Base-by-base conservation (phyloP, 1,140 invertebrate genomes). In the Chrysomallon squamiferum region DNA sequence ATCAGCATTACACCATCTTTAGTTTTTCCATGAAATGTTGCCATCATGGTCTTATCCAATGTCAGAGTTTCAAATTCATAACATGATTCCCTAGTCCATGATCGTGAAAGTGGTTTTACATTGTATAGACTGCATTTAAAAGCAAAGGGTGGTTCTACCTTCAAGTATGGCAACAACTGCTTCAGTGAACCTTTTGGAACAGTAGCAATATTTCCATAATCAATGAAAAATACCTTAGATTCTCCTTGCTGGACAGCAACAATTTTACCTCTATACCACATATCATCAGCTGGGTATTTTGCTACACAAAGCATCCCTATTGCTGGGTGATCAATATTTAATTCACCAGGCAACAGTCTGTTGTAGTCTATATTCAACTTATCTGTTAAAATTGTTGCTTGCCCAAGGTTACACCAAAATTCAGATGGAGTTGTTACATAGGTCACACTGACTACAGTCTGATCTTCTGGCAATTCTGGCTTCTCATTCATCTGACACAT, bases 201-300 rank as follows among this genome's bases (percentile, higher is more conserved):
- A 41, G 25, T 72, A 30, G 81, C 79, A 27, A 66, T 74, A 57
- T 84, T 84, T 22, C 81, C 81, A 69, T 79, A 80, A 52, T 80
- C 78, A 5, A 95, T 89, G 74, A 94, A 95, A 32, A 90, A 87
- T 0, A 94, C 89, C n/a, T 54, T 22, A 25, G 15, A 27, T 13
- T 54, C 50, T 1, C 29, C 50, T 15, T 3, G n/a, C 22, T 27
- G 13, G 7, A 29, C 50, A 6, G 50, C 15, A 22, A 18, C 2
- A 9, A 54, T 20, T 30, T 27, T 22, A 5, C 50, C 50, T 54
- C 50, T 54, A 22, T 54, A 54, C 50, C 49, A 70, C 64, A 45
- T 59, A 59, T 27, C 25, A 43, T 50, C 64, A 9, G n/a, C 64
- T 9, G 33, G 15, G 29, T n/a, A 30, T 15, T 54, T 20, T 4